Evolutionary conservation across 2,797 vertebrate species (phyloP).

Genomic region (Sebastes trivittatus): DNA sequence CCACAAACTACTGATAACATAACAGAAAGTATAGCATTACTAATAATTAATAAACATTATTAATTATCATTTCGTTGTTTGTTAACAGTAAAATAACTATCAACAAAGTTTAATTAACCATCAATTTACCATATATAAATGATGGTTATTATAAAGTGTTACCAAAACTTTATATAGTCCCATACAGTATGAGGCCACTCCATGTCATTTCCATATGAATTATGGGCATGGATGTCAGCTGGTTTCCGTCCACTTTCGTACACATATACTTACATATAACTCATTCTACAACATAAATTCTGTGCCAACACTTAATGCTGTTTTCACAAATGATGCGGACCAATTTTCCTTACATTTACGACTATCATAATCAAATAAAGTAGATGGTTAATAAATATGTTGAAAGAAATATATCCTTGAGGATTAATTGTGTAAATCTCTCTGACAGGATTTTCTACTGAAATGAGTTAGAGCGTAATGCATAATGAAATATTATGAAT

Average conservation of each 20-base stretch:
- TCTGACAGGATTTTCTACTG: conserved; percentile 23
- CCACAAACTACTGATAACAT: too few relatives aligned
- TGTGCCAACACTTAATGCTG: not conserved
- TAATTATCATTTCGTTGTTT: too few relatives aligned
- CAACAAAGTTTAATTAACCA: too few relatives aligned
- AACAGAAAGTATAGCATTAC: too few relatives aligned
- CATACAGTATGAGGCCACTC: not conserved
- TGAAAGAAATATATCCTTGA: conserved; percentile 20
- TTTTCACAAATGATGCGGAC: not conserved
- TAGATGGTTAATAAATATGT: conserved; percentile 4
- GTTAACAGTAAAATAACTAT: too few relatives aligned
- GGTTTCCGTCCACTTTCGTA: conserved; percentile 13
- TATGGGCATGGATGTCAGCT: conserved; percentile 14
- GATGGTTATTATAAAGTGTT: too few relatives aligned
- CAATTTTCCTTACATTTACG: not conserved
- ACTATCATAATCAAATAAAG: conserved; percentile 8
- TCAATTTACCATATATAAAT: too few relatives aligned
- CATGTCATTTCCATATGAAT: conserved; percentile 33
- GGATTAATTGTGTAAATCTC: conserved; percentile 14
- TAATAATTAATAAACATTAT: too few relatives aligned
- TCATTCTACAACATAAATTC: not conserved
- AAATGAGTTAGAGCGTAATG: conserved; percentile 39
- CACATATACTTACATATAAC: not conserved
- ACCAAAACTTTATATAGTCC: not conserved
- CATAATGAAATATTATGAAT: conserved; percentile 57